Base-by-base conservation (phyloP, 2,113 vertebrate species). In the Nesogale talazaci region DNA sequence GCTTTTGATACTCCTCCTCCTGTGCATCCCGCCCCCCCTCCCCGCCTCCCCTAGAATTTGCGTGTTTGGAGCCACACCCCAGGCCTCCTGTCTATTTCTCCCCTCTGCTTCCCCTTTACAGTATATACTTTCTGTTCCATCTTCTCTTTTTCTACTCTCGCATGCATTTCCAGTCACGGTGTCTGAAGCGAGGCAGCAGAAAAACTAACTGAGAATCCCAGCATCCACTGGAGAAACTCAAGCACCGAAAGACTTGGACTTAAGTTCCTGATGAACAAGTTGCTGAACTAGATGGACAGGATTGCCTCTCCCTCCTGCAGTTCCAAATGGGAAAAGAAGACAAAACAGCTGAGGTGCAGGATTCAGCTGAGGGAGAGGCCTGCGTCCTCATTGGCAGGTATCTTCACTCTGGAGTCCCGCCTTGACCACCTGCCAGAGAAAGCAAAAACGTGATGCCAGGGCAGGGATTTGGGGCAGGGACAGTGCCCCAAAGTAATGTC, bases 61-160 rank as follows among this genome's bases (percentile, higher is more conserved):
- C 29, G 36, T n/a, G 36, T 36, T 61, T 61, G 22, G 75, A 25
- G 20, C 3, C 29, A 16, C 29, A 5, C 5, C 31, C 29, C 10
- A 70, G n/a, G 19, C 25, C 34, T 36, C 52, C 10, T 11, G 20
- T 11, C 69, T 40, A 31, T 46, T 77, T 57, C 38, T 76, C 89
- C 80, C 74, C 85, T 93, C 75, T 65, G 4, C 27, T 77, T 96
- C 57, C 38, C 17, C 7, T 85, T 25, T 22, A 34, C n/a, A 94
- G 83, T 22, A 87, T 61, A 74, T 9, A 15, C 17, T 72, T 95
- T 79, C 23, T 3, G 23, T 90, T 90, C 38, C 52, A 23, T 9
- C 31, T 61, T 85, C 74, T 69, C 72, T 46, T 69, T 87, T 20
- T 11, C 59, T 46, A 61, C 22, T 42, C 59, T 87, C 74, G 38